Conservation (phyloP, 2,888 invertebrate species). For the Dastarcus helophoroides region DNA sequence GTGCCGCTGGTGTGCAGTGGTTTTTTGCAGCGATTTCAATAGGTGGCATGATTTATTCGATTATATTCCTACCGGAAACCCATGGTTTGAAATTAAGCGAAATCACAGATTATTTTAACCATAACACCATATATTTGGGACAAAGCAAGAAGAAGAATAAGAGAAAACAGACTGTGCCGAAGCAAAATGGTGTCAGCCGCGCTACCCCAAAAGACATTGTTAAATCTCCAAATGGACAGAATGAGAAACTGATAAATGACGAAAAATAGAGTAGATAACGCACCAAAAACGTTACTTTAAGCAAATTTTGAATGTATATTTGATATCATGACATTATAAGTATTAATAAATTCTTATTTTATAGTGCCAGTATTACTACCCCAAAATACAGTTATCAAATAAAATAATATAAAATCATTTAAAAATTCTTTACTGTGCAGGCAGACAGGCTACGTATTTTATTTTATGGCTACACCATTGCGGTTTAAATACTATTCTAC, state of each 20-base stretch:
- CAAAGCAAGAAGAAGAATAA: conserved; percentile 10
- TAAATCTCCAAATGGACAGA: conserved; percentile 11
- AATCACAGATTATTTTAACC: conserved; percentile 40
- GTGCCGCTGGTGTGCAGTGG: conserved; percentile 43
- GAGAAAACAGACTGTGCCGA: conserved; percentile 4
- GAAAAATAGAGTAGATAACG: too few relatives aligned
- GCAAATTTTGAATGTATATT: too few relatives aligned
- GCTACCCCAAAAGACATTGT: conserved; percentile 12
- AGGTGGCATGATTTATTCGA: conserved; percentile 34
- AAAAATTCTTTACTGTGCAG: too few relatives aligned
- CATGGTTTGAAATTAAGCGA: conserved; percentile 41
- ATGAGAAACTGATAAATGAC: conserved; percentile 14
- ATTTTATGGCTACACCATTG: too few relatives aligned
- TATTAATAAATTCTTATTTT: too few relatives aligned
- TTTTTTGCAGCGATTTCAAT: conserved; percentile 43
- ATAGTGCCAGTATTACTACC: too few relatives aligned
- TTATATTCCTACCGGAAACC: conserved; percentile 40
- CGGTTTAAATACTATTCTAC: too few relatives aligned
- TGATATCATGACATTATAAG: too few relatives aligned
- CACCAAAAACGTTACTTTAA: too few relatives aligned
- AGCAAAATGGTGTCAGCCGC: conserved; percentile 8
- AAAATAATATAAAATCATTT: too few relatives aligned
- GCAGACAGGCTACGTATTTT: too few relatives aligned
- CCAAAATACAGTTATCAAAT: too few relatives aligned
- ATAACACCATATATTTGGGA: conserved; percentile 28